These are phyloP conservation scores for Prosapia bicincta DNA, from an alignment of 2,888 invertebrate species.

Conservation along the genomic window DNA sequence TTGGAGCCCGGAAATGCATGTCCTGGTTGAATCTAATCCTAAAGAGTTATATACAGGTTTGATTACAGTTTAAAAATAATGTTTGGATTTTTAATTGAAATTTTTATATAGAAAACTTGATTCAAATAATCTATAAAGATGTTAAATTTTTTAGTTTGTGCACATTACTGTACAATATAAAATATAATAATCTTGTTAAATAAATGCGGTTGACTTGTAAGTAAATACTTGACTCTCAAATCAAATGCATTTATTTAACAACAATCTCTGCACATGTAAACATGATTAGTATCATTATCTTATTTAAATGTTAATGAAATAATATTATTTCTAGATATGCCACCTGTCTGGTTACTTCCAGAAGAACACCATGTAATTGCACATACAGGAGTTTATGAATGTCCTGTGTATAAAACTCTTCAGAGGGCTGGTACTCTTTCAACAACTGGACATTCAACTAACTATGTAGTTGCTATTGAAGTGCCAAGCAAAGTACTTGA, in stretches of 20 bases:
- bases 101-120: neutral
- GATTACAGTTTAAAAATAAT: too few relatives aligned
- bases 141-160: too few relatives aligned
- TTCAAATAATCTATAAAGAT: too few relatives aligned
- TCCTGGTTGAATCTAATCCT: constrained; percentile 58
- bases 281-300: too few relatives aligned
- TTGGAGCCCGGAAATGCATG: constrained; percentile 58
- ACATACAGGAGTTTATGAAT: constrained; percentile 51
- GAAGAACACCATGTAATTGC: constrained; percentile 57
- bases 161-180: too few relatives aligned
- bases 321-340: constrained; percentile 66
- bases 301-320: too few relatives aligned
- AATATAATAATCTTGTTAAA: too few relatives aligned
- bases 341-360: constrained; percentile 65
- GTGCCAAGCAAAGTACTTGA: constrained; percentile 54
- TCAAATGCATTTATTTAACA: too few relatives aligned
- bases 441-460: constrained; percentile 67
- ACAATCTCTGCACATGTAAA: too few relatives aligned
- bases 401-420: constrained; percentile 64
- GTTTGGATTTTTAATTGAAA: neutral
- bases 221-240: too few relatives aligned
- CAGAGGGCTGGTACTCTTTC: constrained; percentile 60
- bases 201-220: too few relatives aligned
- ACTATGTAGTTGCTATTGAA: constrained; percentile 61
- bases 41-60: constrained; percentile 68